Conservation (phyloP, 2,797 vertebrate species). For the Phoeniculus purpureus region DNA sequence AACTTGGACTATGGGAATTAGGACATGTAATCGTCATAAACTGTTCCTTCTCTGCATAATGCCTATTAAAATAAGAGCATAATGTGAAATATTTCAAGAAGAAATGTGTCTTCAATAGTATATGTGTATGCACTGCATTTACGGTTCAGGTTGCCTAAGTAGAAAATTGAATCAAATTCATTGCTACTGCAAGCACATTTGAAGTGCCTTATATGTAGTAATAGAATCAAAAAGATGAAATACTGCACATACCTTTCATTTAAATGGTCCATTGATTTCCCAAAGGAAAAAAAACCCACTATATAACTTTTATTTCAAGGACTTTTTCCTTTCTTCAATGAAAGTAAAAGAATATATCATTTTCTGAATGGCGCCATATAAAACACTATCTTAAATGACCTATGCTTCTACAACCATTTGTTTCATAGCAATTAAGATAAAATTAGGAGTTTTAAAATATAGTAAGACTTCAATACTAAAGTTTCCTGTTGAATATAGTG, state of each 20-base stretch:
- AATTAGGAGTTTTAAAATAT: conserved; percentile 40
- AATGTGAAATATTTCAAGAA: not conserved
- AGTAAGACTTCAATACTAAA: conserved; percentile 37
- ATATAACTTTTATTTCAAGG: not conserved
- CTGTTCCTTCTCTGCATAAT: not conserved
- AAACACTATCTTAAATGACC: conserved; percentile 34
- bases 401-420: conserved; percentile 40
- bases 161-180: not conserved
- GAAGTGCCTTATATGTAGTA: not conserved
- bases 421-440: conserved; percentile 43
- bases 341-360: conserved; percentile 26
- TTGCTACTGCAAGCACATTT: not conserved
- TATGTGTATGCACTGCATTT: no score
- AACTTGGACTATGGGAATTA: not conserved
- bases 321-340: not conserved
- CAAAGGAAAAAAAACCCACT: not conserved
- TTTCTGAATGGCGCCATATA: conserved; percentile 12
- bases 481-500: conserved; percentile 35
- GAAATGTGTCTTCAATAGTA: not conserved
- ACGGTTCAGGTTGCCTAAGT: not conserved
- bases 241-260: not conserved
- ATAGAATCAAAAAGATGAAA: not conserved
- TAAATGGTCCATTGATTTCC: conserved; percentile 14
- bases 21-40: not conserved
- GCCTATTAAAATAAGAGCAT: not conserved